Conservation (phyloP, 2,113 vertebrate species). For the Kobus ellipsiprymnus region DNA sequence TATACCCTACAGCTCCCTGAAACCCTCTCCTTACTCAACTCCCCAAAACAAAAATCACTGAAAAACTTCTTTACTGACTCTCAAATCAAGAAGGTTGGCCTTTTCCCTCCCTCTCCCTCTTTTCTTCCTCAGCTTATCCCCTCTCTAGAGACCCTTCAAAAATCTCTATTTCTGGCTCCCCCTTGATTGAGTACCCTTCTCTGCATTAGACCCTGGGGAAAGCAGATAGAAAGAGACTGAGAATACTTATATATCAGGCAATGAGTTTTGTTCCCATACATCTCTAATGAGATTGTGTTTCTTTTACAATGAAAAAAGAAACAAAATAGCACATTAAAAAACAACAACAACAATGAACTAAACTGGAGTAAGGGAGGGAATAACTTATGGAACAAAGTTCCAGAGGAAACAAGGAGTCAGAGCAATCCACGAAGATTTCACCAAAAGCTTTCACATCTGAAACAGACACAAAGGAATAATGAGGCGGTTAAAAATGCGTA, state of each 20-base stretch:
- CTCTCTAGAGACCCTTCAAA: background rate
- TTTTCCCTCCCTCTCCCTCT: background rate
- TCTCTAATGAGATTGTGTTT: background rate
- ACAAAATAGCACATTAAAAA: background rate
- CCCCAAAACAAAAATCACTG: background rate
- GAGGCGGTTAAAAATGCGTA: background rate
- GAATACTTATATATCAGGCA: background rate
- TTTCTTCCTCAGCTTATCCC: background rate
- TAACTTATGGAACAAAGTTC: background rate
- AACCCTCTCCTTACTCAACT: background rate
- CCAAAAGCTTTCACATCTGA: background rate
- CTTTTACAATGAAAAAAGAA: background rate
- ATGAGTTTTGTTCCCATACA: background rate
- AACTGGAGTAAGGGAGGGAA: background rate
- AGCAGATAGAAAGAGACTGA: background rate
- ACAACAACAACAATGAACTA: background rate
- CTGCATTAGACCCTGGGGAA: background rate
- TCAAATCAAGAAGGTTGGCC: background rate
- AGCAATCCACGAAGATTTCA: background rate
- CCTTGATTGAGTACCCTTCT: background rate
- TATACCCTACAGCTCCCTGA: background rate
- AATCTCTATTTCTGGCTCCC: background rate
- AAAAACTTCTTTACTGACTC: background rate
- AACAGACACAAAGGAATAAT: background rate
- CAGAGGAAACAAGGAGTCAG: background rate